phyloP scores from a whole-genome alignment of 2,113 vertebrate genomes.

The Syngnathus typhle region DNA sequence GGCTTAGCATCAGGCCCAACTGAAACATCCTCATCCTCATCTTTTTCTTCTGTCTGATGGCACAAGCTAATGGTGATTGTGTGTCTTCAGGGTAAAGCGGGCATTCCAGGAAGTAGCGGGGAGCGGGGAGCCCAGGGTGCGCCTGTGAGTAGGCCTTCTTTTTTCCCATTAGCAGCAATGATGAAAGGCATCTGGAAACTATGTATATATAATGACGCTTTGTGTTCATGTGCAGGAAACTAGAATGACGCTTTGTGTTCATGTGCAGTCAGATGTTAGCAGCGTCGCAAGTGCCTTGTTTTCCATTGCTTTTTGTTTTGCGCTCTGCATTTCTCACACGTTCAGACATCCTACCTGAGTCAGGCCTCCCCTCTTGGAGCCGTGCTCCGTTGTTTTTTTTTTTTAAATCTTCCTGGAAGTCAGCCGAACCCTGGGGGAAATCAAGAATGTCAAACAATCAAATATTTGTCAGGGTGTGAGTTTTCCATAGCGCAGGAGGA shows the following conservation, averaged over 20 bases:
- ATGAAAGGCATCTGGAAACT: constrained; percentile 4
- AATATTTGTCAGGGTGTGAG: constrained; percentile 33
- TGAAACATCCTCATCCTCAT: constrained; percentile 9
- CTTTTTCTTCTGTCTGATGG: too few relatives aligned
- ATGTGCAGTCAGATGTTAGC: not conserved
- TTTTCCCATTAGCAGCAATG: not conserved
- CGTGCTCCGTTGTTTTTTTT: not conserved
- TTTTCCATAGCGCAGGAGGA: constrained; percentile 21
- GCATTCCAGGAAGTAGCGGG: constrained; percentile 75
- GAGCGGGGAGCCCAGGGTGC: constrained; percentile 80
- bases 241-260: not conserved
- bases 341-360: not conserved
- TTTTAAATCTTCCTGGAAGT: constrained; percentile 39
- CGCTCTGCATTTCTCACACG: not conserved
- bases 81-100: constrained; percentile 76
- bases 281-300: not conserved
- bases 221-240: not conserved
- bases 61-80: not conserved
- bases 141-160: constrained; percentile 74
- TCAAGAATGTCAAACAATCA: constrained; percentile 46
- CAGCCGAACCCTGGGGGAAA: constrained; percentile 20
- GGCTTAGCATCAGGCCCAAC: constrained; percentile 7
- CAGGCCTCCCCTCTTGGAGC: constrained; percentile 16
- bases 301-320: not conserved
- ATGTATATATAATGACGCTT: constrained; percentile 1